Evolutionary conservation across 2,113 vertebrate species (phyloP), one percentile per base, ranked within the genome.

Genomic region (Nerophis ophidion): DNA sequence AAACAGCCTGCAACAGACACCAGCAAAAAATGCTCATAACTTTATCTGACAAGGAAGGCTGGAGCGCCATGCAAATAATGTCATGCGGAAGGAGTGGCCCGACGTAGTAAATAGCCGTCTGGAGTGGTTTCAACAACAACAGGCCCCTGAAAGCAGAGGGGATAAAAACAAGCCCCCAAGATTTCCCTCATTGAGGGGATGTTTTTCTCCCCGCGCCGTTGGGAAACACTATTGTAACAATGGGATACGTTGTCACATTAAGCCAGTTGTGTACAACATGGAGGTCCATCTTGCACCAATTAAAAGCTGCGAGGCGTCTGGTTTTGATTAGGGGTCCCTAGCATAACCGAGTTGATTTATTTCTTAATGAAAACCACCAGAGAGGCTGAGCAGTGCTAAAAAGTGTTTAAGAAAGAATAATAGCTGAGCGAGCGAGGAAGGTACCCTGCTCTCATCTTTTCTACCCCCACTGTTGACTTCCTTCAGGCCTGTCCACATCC

Each of bases 231-330:
- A 85, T 82, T 82, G 79, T 87, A 88, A 81, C 81, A 86, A 89
- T 81, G 86, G 86, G 86, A 86, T 86, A 90, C 84, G 79, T 88
- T 91, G 87, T 90, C 87, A 86, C 86, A 89, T 87, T 88, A 88
- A 86, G 87, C 78, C 78, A 74, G 81, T 85, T 84, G 83, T 87
- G 86, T 81, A 79, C 86, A 80, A 81, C 89, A 73, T 71, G 89
- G 90, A 90, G 89, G 90, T 91, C 89, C 90, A 91, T 86, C 89
- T 91, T 91, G 89, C 60, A 89, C 86, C 81, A 88, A 90, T 91
- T 91, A 91, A 87, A 88, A 86, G 75, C 79, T 86, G 68, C 65
- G 78, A 82, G 64, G 77, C 71, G 74, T 86, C 84, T 91, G 90
- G 82, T 80, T 90, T 86, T 88, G 87, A 91, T 91, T 85, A 86